These are phyloP conservation scores for Peribatodes rhomboidaria DNA, from an alignment of 2,888 invertebrate genomes.

Conservation along the genomic window DNA sequence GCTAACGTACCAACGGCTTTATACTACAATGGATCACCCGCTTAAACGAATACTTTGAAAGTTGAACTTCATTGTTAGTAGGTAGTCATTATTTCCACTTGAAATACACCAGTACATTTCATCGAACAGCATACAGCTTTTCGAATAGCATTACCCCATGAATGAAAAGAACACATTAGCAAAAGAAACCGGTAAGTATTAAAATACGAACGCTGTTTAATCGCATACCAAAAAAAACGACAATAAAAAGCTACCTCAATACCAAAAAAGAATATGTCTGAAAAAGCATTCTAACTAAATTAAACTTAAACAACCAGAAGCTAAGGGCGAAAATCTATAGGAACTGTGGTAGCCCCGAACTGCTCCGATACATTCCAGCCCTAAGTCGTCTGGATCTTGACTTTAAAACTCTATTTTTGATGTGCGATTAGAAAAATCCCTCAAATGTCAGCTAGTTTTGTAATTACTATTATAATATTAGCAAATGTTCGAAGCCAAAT, in stretches of 20 bases:
- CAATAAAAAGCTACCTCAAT: neutral
- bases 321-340: too few species aligned
- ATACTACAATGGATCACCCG: too few species aligned
- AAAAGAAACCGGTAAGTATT: slow-evolving; percentile 9
- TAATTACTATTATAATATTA: neutral
- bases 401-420: neutral
- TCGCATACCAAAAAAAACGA: neutral
- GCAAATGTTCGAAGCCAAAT: neutral
- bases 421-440: slow-evolving; percentile 3
- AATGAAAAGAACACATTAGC: slow-evolving; percentile 29
- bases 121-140: slow-evolving; percentile 47
- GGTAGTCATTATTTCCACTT: neutral
- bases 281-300: too few species aligned
- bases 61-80: too few species aligned
- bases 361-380: too few species aligned
- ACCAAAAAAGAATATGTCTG: neutral
- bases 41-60: too few species aligned
- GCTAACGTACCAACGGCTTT: too few species aligned
- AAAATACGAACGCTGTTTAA: neutral
- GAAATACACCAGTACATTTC: neutral
- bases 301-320: too few species aligned
- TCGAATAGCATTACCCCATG: slow-evolving; percentile 43
- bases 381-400: too few species aligned
- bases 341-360: too few species aligned
- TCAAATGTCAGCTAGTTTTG: neutral